Percentiles rank a stretch among this genome's conserved stretches.
These are phyloP conservation scores for Microctenopoma lineatum DNA, from an alignment of 2,797 vertebrate genomes.

Conservation along the genomic window DNA sequence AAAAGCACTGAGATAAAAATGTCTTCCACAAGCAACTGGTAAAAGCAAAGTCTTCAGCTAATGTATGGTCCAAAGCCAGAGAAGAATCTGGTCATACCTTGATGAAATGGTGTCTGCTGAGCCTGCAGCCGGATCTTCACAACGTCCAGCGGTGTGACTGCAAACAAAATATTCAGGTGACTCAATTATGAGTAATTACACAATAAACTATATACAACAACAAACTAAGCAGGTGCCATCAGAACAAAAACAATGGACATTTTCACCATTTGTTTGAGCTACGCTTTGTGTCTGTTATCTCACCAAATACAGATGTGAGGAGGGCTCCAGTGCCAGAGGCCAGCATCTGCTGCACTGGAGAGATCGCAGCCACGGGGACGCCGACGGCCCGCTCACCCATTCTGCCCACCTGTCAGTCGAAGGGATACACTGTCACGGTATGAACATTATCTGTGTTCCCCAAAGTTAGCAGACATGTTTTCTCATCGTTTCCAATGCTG, in stretches of 20 bases:
- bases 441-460: background rate
- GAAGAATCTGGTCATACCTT: constrained; percentile 77
- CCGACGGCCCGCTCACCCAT: constrained; percentile 84
- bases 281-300: constrained; percentile 62
- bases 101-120: constrained; percentile 87
- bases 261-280: too few species aligned
- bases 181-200: background rate
- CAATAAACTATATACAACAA: background rate
- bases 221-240: background rate
- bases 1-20: constrained; percentile 26
- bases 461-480: constrained; percentile 5
- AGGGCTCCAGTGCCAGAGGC: constrained; percentile 93
- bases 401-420: constrained; percentile 73
- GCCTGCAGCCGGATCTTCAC: constrained; percentile 96
- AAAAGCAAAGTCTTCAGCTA: background rate
- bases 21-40: constrained; percentile 6
- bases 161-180: constrained; percentile 12
- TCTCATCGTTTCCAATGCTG: background rate
- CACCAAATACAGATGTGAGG: constrained; percentile 94
- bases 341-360: constrained; percentile 95
- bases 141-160: constrained; percentile 95
- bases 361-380: constrained; percentile 81
- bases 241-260: background rate
- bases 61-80: constrained; percentile 7
- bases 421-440: background rate